Evolutionary conservation across 2,113 vertebrate genomes (phyloP), one percentile per base, ranked within the genome.

Genomic region (Mesembrinibis cayennensis): DNA sequence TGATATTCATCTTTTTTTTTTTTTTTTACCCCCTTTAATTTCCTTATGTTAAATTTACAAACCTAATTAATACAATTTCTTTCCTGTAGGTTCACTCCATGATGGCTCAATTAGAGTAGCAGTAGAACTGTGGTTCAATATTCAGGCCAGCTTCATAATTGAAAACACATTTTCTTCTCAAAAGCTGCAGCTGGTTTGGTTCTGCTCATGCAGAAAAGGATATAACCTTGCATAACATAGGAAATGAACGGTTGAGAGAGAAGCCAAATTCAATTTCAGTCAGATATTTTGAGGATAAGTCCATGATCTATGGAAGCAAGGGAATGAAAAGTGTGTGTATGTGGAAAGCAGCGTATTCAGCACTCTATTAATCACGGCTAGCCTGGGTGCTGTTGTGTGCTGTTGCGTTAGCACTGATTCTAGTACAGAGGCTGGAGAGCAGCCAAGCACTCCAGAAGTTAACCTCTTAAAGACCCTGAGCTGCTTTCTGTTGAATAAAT

Each of bases 201-300:
- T 98, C 98, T 98, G 98, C 97, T 98, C 98, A 98, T 98, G 98
- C 98, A 98, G 98, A 98, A 98, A 98, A 98, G 98, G 98, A 98
- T 99, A 98, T 98, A 98, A 98, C 98, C 98, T 98, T 98, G 98
- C 98, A 98, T 99, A 98, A 98, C 98, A 98, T 98, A 98, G 98
- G 98, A 98, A 99, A 98, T 98, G 98, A 99, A 98, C 98, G 98
- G 98, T 98, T 98, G 98, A 99, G 98, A 97, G 98, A 98, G 98
- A 98, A 99, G 98, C 98, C 98, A 99, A 99, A 98, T 98, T 98
- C 98, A 98, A 98, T 99, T 98, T 98, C 98, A 98, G 98, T 98
- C 98, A 99, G 98, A 98, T 98, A 98, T 98, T 98, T 98, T 97
- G 98, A 98, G 98, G 98, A 98, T 98, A 97, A 98, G 98, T 96